These are phyloP conservation scores for Nomada fucata DNA, from an alignment of 2,888 invertebrate genomes.

Conservation along the genomic window DNA sequence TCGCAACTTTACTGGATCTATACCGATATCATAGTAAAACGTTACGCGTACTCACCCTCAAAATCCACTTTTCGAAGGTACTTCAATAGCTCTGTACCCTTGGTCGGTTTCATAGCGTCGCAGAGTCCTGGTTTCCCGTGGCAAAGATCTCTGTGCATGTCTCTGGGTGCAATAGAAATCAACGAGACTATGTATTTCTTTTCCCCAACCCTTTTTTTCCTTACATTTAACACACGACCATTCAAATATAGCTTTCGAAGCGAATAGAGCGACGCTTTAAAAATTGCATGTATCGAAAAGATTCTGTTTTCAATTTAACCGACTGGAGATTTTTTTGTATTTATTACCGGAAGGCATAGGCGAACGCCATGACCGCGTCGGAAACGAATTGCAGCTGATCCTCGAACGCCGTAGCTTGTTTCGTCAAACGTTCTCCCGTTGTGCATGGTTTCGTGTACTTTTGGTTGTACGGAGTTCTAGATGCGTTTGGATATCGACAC, in stretches of 20 bases:
- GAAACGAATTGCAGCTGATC: constrained; percentile 98
- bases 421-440: constrained; percentile 90
- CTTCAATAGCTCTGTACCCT: constrained; percentile 93
- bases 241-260: too few relatives aligned
- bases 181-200: not conserved
- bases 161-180: constrained; percentile 84
- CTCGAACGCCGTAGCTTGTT: constrained; percentile 93
- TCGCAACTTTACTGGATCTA: not conserved
- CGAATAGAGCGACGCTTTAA: too few relatives aligned
- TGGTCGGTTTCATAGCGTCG: constrained; percentile 94
- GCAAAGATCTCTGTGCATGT: constrained; percentile 94
- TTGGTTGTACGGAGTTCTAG: constrained; percentile 92
- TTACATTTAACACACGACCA: too few relatives aligned
- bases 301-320: too few relatives aligned
- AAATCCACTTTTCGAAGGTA: constrained; percentile 95
- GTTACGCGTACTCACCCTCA: constrained; percentile 87
- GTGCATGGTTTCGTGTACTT: constrained; percentile 90
- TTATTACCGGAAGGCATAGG: constrained; percentile 91
- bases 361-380: constrained; percentile 98
- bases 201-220: not conserved
- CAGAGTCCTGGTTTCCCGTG: constrained; percentile 91
- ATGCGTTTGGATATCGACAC: constrained; percentile 93
- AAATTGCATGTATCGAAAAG: too few relatives aligned
- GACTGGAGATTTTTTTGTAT: too few relatives aligned
- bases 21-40: not conserved